Evolutionary conservation across 2,888 invertebrate genomes (phyloP), one percentile per base, ranked within the genome.

Genomic region (Marronus borbonicus): DNA sequence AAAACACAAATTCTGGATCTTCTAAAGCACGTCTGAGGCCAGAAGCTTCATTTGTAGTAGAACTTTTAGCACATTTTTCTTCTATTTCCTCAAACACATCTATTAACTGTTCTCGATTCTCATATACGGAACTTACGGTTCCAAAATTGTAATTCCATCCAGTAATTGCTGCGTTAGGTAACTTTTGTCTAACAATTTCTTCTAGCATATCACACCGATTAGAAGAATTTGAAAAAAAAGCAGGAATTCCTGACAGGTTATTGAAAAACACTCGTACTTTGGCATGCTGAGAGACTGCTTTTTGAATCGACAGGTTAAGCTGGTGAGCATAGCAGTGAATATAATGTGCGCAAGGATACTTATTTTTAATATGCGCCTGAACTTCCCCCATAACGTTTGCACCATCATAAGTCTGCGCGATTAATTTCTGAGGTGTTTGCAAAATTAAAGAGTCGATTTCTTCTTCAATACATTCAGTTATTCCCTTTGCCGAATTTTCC

Each of bases 351-450:
- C 36, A 36, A 31, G 31, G 31, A 39, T 65, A 39, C 20, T 49
- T 49, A 17, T 24, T 49, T 49, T 68, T 44, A 68, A 68, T 20
- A 2, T 20, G 31, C 8, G n/a, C 49, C 17, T 28, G n/a, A 1
- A 49, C 44, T 7, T 20, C 49, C 8, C 20, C 44, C 66, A 66
- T 66, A 66, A 68, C 24, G 49, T 44, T 68, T 24, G 49, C 68
- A 20, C 66, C 66, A 7, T 39, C 44, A 66, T 66, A 66, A 17
- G 44, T 66, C 44, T 66, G 44, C n/a, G 66, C 66, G n/a, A 66
- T 44, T 66, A 66, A 50, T 49, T 68, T 49, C 3, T 65, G 7
- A n/a, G 65, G n/a, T 17, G 39, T 39, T 65, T 17, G 31, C 36
- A n/a, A 36, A 39, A n/a, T 36, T 65, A 39, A 17, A 17, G 31